Base-by-base conservation (phyloP, 2,797 vertebrate genomes). In the Menidia menidia region DNA sequence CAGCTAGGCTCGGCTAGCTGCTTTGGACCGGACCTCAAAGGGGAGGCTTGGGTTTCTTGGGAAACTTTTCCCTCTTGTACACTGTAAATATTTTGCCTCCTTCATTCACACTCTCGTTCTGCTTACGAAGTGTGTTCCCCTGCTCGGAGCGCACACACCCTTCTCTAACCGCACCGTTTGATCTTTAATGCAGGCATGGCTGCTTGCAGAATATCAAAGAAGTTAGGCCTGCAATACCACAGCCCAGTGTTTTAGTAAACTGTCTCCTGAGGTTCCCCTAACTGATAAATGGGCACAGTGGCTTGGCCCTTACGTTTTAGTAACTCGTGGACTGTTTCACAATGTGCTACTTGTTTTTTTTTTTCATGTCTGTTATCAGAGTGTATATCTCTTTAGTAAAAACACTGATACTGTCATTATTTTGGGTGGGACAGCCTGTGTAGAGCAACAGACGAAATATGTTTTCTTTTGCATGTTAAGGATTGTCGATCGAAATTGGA, bases 61-160 rank as follows among this genome's bases (percentile, higher is more conserved):
- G 87, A 89, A 92, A 90, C 82, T 81, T 90, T 77, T 83, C 75
- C 76, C 68, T 59, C 78, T 85, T 71, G 69, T 79, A 45, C 81
- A 88, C 80, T 87, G 87, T 92, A 91, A 93, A 93, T 93, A 92
- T 93, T 92, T 87, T 83, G 78, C 87, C 86, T 84, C 82, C 78
- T 77, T 63, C 53, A 64, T 68, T 82, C 57, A 59, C 77, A 51
- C 79, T 86, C 84, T 86, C 84, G 81, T 83, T 81, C 82, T 84
- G 82, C 81, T 82, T 83, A 85, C 71, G 10, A n/a, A 75, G 81
- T 82, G 81, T 82, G 81, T 83, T 79, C 71, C 73, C 70, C 74
- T 45, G 69, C 73, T 85, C 76, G 35, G 61, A 73, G 51, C 71
- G 51, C 15, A 48, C 50, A 54, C 57, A 55, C 45, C 25, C 14